Evolutionary conservation across 2,888 invertebrate species (phyloP).

Genomic region (Cosmia trapezina): DNA sequence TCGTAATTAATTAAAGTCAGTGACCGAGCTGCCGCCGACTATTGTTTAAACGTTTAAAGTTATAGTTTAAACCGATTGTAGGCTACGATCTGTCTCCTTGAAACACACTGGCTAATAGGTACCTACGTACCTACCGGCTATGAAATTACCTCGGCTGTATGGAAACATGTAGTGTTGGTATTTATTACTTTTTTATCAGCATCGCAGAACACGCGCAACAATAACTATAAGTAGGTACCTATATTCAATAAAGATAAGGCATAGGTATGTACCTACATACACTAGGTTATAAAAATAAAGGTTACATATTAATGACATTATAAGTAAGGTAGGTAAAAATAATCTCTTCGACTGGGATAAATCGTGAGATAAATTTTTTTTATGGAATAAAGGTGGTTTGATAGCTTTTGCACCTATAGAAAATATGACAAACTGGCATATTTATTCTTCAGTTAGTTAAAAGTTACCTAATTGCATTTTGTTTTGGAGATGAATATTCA

Average conservation of each 20-base stretch:
- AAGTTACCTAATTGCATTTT: too few relatives aligned
- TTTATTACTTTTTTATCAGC: slow-evolving; percentile 70
- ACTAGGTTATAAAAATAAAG: slow-evolving; percentile 62
- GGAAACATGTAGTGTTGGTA: slow-evolving; percentile 55
- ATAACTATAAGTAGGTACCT: slow-evolving; percentile 57
- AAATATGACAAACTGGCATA: too few relatives aligned
- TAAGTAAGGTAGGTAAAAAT: slow-evolving; percentile 6
- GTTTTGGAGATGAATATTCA: too few relatives aligned
- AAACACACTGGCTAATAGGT: slow-evolving; percentile 33
- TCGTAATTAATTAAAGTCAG: slow-evolving; percentile 77
- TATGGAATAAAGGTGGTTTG: too few relatives aligned
- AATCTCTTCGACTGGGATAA: too few relatives aligned
- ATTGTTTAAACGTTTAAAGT: slow-evolving; percentile 62
- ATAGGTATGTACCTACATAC: too few relatives aligned
- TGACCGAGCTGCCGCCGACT: slow-evolving; percentile 71
- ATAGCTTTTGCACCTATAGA: too few relatives aligned
- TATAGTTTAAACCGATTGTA: slow-evolving; percentile 49
- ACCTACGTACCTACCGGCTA: background rate
- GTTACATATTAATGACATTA: slow-evolving; percentile 54
- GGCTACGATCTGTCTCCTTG: slow-evolving; percentile 49
- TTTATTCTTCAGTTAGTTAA: too few relatives aligned
- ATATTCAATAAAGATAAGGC: slow-evolving; percentile 68
- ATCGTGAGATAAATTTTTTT: too few relatives aligned
- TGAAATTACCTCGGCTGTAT: slow-evolving; percentile 49
- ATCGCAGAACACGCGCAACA: slow-evolving; percentile 66